Base-by-base conservation (phyloP, 2,113 vertebrate genomes). In the Pachypanchax playfairii region DNA sequence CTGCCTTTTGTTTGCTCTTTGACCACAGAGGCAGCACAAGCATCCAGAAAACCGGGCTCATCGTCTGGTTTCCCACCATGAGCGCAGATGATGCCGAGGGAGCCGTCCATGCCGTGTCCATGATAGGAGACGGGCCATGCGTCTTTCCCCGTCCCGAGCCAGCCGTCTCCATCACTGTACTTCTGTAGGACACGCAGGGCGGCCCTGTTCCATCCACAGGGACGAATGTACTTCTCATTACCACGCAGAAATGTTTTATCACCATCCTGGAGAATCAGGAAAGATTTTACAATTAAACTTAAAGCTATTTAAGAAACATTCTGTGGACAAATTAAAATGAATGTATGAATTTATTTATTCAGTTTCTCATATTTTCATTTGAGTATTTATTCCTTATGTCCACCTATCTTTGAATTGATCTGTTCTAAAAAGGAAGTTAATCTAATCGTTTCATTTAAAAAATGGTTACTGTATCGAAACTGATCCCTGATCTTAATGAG, bases 91-190 rank as follows among this genome's bases (percentile, higher is more conserved):
- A 91, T 41, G 26, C 73, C 79, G 6, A 63, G 76, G 21, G 85
- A 85, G 5, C 84, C 87, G 3, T 86, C 74, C 36, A 83, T 86
- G 38, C 26, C 51, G 6, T 79, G 49, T 0, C 85, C 86, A 1
- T 90, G 86, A 73, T 88, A 92, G 50, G 84, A 89, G 22, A 92
- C 90, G 1, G 91, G 91, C 91, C 91, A 91, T 50, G 88, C 77
- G 2, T 70, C 42, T 2, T 2, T 4, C 0, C 68, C 38, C 10
- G 57, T 69, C 3, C 85, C 86, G 1, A 92, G 79, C 90, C 90
- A 92, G 5, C 0, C 0, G 14, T 91, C 67, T 1, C 75, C 86
- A n/a, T 38, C 80, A 0, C 62, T 65, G 28, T 89, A 89, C 38
- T 69, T 83, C 10, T 70, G 0, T 8, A 6, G 1, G 2, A 92